Percentiles rank a stretch among this genome's conserved stretches.
Evolutionary conservation across 2,113 vertebrate species (phyloP).

Genomic region (Anarrhichthys ocellatus): DNA sequence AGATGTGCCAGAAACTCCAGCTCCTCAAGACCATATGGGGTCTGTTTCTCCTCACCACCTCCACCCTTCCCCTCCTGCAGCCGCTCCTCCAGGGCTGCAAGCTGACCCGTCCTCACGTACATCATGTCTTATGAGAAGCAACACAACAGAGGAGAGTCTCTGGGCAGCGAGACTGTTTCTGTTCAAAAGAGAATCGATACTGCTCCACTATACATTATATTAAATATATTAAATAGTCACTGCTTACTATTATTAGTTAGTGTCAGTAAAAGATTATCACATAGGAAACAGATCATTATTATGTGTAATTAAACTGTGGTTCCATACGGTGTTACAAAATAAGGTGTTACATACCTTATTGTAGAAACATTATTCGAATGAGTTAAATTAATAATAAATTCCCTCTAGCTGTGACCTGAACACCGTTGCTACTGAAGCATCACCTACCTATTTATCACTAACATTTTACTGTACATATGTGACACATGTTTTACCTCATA

Average conservation of each 20-base stretch:
- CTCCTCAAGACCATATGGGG: constrained; percentile 72
- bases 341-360: neutral
- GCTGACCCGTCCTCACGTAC: constrained; percentile 43
- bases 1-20: constrained; percentile 56
- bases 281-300: neutral
- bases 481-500: constrained; percentile 7
- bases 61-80: neutral
- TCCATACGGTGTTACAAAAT: neutral
- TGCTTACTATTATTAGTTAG: neutral
- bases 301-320: neutral
- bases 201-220: neutral
- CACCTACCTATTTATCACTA: neutral
- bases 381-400: neutral
- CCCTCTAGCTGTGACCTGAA: neutral
- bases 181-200: neutral
- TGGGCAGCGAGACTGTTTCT: neutral
- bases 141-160: neutral
- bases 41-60: constrained; percentile 32
- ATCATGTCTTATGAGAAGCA: constrained; percentile 27
- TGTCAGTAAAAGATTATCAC: neutral
- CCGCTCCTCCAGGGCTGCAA: constrained; percentile 29
- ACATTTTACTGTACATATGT: neutral
- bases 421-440: neutral
- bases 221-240: neutral
- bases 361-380: neutral